Percentiles rank a stretch among this genome's conserved stretches.
These are phyloP conservation scores for Argyrosomus japonicus DNA, from an alignment of 2,113 vertebrate species.

Conservation along the genomic window DNA sequence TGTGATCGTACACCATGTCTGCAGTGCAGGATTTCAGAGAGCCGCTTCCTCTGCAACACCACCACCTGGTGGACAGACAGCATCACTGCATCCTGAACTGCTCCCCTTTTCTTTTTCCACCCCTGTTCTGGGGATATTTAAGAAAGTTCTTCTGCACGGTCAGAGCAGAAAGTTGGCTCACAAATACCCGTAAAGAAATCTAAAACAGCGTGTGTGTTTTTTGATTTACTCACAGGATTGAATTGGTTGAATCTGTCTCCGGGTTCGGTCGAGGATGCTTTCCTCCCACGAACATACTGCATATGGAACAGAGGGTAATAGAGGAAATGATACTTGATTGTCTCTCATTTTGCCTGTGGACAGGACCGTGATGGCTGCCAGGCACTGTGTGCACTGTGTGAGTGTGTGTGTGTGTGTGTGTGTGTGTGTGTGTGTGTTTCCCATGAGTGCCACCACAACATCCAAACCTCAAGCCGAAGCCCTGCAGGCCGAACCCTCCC, in stretches of 20 bases:
- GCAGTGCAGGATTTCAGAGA: not conserved
- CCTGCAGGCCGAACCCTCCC: not conserved
- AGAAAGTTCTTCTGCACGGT: not conserved
- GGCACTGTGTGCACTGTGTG: not conserved
- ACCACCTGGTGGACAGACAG: conserved; percentile 21
- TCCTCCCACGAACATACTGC: not conserved
- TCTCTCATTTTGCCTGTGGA: conserved; percentile 2
- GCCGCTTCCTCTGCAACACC: not conserved
- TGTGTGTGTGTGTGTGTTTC: not conserved
- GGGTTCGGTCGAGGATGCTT: not conserved
- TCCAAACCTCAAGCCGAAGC: conserved; percentile 3
- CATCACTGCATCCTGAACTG: not conserved
- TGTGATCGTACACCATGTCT: too few relatives aligned
- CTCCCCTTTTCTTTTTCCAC: too few relatives aligned
- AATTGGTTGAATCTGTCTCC: not conserved
- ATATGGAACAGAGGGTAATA: not conserved
- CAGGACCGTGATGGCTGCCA: not conserved
- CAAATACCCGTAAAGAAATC: not conserved
- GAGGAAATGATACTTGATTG: conserved; percentile 19
- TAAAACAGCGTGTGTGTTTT: not conserved
- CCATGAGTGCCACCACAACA: conserved; percentile 2
- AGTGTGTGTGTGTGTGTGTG: not conserved
- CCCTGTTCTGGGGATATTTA: not conserved
- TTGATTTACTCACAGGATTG: too few relatives aligned
- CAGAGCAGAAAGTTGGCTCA: not conserved